phyloP scores from a whole-genome alignment of 2,113 vertebrate species.

The Toxotes jaculatrix region DNA sequence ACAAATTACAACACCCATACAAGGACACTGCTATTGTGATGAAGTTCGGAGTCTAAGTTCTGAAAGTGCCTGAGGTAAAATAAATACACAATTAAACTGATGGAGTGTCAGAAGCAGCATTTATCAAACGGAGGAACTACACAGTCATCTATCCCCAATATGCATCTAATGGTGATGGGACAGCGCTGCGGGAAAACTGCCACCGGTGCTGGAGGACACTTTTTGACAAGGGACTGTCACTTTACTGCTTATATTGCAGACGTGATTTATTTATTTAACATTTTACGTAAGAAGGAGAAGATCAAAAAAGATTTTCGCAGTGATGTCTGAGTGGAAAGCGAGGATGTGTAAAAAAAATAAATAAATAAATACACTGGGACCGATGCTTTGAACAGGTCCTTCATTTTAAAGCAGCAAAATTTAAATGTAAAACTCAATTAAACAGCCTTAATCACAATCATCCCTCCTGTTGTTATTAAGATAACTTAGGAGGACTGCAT shows the following conservation, averaged over 20 bases:
- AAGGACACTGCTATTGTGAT: conserved; percentile 15
- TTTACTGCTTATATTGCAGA: not conserved
- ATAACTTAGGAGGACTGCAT: not conserved
- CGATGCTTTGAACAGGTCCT: not conserved
- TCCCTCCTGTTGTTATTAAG: not conserved
- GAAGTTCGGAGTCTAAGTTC: conserved; percentile 46
- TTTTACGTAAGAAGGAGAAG: conserved; percentile 16
- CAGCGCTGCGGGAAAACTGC: conserved; percentile 18
- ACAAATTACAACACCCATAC: not conserved
- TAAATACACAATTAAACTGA: conserved; percentile 65
- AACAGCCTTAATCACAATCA: conserved; percentile 2
- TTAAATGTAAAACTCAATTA: not conserved
- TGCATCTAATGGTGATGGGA: conserved; percentile 40
- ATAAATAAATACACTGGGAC: not conserved
- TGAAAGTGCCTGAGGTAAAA: conserved; percentile 54
- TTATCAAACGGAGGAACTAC: conserved; percentile 50
- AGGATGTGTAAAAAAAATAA: not conserved
- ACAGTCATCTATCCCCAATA: conserved; percentile 22
- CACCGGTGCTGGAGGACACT: conserved; percentile 31
- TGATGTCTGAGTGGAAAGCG: not conserved
- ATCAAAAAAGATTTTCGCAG: not conserved
- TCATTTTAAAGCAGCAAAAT: conserved; percentile 6
- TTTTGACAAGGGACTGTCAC: conserved; percentile 53
- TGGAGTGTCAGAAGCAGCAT: conserved; percentile 55
- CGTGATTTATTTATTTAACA: conserved; percentile 39